Percentiles rank a stretch among this genome's conserved stretches.
Evolutionary conservation across 2,113 vertebrate genomes (phyloP).

Genomic region (Chionomys nivalis): DNA sequence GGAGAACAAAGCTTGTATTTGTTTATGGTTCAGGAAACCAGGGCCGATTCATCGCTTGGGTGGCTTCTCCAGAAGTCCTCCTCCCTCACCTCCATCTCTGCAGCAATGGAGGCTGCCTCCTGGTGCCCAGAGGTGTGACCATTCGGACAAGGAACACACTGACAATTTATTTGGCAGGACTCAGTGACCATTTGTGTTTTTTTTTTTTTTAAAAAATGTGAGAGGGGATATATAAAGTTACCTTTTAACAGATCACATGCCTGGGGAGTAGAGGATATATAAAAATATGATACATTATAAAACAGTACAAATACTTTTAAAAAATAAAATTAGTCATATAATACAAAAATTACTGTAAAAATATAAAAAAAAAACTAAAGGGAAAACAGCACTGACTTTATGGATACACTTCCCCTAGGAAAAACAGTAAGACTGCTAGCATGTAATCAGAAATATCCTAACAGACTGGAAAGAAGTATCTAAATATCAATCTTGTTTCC

Average conservation of each 20-base stretch:
- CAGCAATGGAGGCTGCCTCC: constrained; percentile 48
- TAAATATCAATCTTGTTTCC: constrained; percentile 30
- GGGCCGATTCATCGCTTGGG: constrained; percentile 85
- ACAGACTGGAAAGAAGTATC: constrained; percentile 22
- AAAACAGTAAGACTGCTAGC: constrained; percentile 48
- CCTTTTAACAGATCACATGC: constrained; percentile 59
- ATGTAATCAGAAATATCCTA: neutral
- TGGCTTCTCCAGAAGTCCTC: constrained; percentile 78
- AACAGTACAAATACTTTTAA: constrained; percentile 31
- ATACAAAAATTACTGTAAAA: constrained; percentile 46
- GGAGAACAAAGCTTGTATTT: constrained; percentile 89
- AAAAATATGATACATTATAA: constrained; percentile 9
- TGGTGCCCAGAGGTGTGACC: constrained; percentile 67
- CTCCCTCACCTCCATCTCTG: constrained; percentile 67
- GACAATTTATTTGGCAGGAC: constrained; percentile 55
- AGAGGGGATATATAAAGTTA: constrained; percentile 59
- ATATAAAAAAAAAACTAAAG: constrained; percentile 1
- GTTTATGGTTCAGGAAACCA: constrained; percentile 89
- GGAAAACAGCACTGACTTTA: constrained; percentile 45
- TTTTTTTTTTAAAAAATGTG: neutral
- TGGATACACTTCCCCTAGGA: constrained; percentile 50
- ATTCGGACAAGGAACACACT: constrained; percentile 51
- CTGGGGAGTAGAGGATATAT: neutral
- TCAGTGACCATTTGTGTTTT: neutral
- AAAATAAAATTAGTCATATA: constrained; percentile 38